Percentiles rank a stretch among this genome's conserved stretches.
Conservation (phyloP, 2,888 invertebrate genomes). For the Allacma fusca region DNA sequence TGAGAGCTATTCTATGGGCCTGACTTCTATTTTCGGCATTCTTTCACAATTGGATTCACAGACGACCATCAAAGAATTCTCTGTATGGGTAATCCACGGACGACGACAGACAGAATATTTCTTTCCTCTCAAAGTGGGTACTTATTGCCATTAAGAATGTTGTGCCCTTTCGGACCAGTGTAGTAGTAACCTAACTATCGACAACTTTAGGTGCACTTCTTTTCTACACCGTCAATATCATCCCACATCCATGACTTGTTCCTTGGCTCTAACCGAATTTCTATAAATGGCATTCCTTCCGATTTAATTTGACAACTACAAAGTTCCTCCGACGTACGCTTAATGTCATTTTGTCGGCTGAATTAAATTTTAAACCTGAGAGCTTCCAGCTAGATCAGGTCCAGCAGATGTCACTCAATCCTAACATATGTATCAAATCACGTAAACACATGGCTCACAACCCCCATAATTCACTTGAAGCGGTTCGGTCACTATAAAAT, state of each 20-base stretch:
- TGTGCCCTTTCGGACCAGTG: neutral
- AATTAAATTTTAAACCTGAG: constrained; percentile 40
- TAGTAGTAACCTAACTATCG: neutral
- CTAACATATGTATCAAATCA: neutral
- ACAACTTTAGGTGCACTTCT: neutral
- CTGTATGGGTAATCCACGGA: neutral
- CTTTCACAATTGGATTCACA: constrained; percentile 19
- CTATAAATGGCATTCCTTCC: constrained; percentile 36
- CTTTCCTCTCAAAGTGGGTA: constrained; percentile 13
- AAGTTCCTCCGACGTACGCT: constrained; percentile 40
- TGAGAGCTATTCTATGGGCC: neutral
- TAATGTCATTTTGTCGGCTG: constrained; percentile 39
- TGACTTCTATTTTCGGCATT: constrained; percentile 26
- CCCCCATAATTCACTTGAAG: neutral
- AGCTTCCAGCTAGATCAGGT: neutral
- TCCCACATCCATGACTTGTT: neutral
- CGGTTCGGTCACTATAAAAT: neutral
- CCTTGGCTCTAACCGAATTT: neutral
- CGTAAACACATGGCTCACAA: neutral
- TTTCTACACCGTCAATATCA: neutral
- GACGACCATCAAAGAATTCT: constrained; percentile 19
- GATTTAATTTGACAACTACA: constrained; percentile 47
- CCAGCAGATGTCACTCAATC: neutral
- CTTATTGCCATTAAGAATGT: constrained; percentile 9
- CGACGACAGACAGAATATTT: constrained; percentile 6